These are phyloP conservation scores for Sinocyclocheilus grahami DNA, from an alignment of 2,113 vertebrate genomes.

Conservation along the genomic window DNA sequence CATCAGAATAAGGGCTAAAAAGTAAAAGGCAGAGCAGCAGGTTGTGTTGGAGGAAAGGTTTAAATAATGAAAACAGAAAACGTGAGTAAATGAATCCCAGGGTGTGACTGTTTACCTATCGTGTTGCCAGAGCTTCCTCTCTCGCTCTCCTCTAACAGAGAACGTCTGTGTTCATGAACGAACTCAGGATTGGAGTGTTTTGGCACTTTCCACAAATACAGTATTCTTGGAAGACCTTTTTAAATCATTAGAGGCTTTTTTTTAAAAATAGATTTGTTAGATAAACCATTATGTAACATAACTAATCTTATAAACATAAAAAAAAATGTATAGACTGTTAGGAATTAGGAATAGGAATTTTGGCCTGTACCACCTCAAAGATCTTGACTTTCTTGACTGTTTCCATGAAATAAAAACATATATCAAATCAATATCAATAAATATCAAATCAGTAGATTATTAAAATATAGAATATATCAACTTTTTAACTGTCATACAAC, in stretches of 20 bases:
- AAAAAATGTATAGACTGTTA: neutral
- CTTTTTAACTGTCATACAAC: neutral
- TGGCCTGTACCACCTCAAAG: neutral
- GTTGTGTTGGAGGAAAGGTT: conserved; percentile 56
- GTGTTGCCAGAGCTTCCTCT: conserved; percentile 40
- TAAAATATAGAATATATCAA: neutral
- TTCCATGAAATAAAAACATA: neutral
- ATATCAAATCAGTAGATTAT: neutral
- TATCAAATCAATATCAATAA: neutral
- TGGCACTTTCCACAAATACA: neutral
- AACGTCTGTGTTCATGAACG: conserved; percentile 17
- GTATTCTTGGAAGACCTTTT: neutral
- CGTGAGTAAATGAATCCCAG: conserved; percentile 69
- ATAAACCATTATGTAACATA: neutral
- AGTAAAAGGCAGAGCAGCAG: conserved; percentile 26
- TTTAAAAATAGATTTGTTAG: neutral
- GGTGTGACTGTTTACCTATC: conserved; percentile 69
- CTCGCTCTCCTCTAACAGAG: conserved; percentile 39
- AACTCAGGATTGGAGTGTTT: neutral
- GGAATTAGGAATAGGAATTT: neutral
- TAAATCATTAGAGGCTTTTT: neutral
- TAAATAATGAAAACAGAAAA: conserved; percentile 59
- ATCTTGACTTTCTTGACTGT: neutral
- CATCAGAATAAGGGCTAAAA: neutral
- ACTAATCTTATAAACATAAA: neutral